Evolutionary conservation across 2,888 invertebrate genomes (phyloP), one percentile per base, ranked within the genome.

Genomic region (Gerosis bhagava): DNA sequence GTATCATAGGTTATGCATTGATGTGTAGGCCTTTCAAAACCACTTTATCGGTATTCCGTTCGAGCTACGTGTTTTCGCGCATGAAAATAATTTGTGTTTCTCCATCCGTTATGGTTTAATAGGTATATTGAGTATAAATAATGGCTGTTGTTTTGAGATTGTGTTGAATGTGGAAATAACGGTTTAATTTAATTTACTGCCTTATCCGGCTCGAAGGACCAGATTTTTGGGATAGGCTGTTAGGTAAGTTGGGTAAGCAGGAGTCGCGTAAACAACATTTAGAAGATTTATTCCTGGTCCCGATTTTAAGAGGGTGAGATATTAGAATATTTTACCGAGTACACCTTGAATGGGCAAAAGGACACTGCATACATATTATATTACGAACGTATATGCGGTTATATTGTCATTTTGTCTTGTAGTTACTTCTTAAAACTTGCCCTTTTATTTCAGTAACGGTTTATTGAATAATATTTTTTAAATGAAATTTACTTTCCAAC

Each of bases 31-130:
- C 35, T 21, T 35, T 43, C 26, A 35, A 43, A 28, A 44, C 43
- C 43, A 44, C 43, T 44, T 44, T 44, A 44, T 44, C 43, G 26
- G 26, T 21, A 42, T 42, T 41, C 22, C 22, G 40, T 24, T 26
- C 19, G 26, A 35, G 34, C 32, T 43, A 16, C 26, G 34, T 43
- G 26, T 43, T 28, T 34, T 35, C 34, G 34, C 43, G 43, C 43
- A 19, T 43, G 35, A 28, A 43, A 43, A 43, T 43, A 43, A 43
- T 43, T 43, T 35, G 43, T 35, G 35, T 43, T 43, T 43, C 34
- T 26, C 43, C 34, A 28, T 43, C 43, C 43, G 43, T 35, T 43
- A 43, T 43, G 43, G 35, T 43, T 43, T 43, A 43, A 43, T 43
- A 34, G 43, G 43, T 11, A 21, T 44, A 44, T 44, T 29, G 44